phyloP scores from a whole-genome alignment of 2,113 vertebrate species.

The Lucifuga dentata region DNA sequence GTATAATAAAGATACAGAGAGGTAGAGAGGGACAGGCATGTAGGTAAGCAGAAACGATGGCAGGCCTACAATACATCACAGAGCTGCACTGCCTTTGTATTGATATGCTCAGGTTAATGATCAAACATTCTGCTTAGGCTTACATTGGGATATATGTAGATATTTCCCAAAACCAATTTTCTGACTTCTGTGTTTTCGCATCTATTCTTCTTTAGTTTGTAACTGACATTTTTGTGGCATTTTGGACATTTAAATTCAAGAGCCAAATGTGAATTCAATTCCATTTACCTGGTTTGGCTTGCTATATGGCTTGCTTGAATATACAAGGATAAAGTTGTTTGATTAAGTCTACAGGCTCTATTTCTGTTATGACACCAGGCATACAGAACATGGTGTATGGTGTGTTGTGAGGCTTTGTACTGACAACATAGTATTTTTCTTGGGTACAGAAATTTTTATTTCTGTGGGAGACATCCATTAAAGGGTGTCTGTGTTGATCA shows the following conservation, averaged over 20 bases:
- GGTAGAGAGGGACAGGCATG: constrained; percentile 13
- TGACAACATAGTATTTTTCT: neutral
- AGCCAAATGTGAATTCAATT: constrained; percentile 4
- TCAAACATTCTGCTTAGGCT: constrained; percentile 44
- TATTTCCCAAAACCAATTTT: constrained; percentile 56
- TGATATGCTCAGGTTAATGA: constrained; percentile 63
- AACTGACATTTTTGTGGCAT: constrained; percentile 24
- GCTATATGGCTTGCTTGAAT: neutral
- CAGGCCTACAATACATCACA: constrained; percentile 11
- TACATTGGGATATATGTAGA: constrained; percentile 58
- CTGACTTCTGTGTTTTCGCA: constrained; percentile 27
- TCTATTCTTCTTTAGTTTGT: constrained; percentile 31
- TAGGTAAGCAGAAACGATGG: constrained; percentile 19
- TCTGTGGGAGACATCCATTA: neutral
- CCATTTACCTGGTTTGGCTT: neutral
- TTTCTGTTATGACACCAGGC: constrained; percentile 11
- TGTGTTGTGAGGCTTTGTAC: too few relatives aligned
- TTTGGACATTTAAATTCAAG: constrained; percentile 14
- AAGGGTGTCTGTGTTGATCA: constrained; percentile 26
- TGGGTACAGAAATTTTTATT: neutral
- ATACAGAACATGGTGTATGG: neutral
- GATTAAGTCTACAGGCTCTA: constrained; percentile 1
- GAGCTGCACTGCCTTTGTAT: constrained; percentile 40
- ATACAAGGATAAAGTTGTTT: neutral
- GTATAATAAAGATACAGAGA: constrained; percentile 13